Base-by-base conservation (phyloP, 2,888 invertebrate genomes). In the Melangyna quadrimaculata region DNA sequence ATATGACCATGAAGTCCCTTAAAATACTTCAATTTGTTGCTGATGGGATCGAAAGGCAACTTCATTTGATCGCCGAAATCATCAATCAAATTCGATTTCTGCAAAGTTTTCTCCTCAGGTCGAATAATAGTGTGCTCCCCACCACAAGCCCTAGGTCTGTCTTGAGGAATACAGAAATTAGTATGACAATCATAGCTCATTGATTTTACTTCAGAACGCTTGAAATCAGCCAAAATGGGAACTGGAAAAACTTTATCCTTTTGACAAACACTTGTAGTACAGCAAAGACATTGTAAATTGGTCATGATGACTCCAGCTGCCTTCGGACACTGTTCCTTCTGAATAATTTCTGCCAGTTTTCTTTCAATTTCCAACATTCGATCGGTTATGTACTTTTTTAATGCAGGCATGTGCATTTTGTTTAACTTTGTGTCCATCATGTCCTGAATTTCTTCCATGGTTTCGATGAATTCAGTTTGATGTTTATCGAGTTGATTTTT, bases 381-480 rank as follows among this genome's bases (percentile, higher is more conserved):
- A 75, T 90, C 89, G 6, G 87, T 84, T 17, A 90, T 89, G 48
- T 89, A 91, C 53, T 89, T 90, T 78, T 92, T 92, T 3, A 92
- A 74, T 0, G 91, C 88, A 27, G 91, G 91, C 78, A 92, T 89
- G 51, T 91, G 90, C 0, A 90, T 87, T 71, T 92, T 92, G 65
- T 92, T 91, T 79, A 92, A 65, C 75, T 92, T 92, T 4, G 89
- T 87, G 63, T 92, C 92, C 19, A 92, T 82, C 90, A 92, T 92
- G 2, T 92, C 91, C 88, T 92, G 92, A 55, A 92, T 87, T 77
- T 92, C 92, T 86, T 90, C 90, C 90, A 92, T 91, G 59, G 91
- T 89, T 19, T 81, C 80, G 0, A 91, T 29, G 29, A 92, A 91
- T 1, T 88, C 88, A 0, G 77, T 19, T 19, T 89, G 88, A 37